Base-by-base conservation (phyloP, 2,113 vertebrate genomes). In the Odontophorus gujanensis region DNA sequence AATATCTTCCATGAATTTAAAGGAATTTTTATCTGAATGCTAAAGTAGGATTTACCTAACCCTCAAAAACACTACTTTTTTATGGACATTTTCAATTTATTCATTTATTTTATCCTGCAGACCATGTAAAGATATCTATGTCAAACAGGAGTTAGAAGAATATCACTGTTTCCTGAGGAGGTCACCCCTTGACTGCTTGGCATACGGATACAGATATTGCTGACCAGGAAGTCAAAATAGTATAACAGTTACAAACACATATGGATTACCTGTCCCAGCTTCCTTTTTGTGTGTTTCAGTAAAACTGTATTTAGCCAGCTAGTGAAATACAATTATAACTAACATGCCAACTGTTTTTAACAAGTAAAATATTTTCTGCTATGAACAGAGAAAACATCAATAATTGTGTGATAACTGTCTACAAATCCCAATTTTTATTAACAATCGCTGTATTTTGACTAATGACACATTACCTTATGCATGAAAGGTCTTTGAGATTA, bases 101-200 rank as follows among this genome's bases (percentile, higher is more conserved):
- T 63, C 40, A 40, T 63, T 58, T 18, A 45, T 7, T 45, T 69
- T 78, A 47, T 58, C 17, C 22, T 45, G 55, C 30, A 11, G 78
- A 28, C 32, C 61, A 48, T 53, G 20, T 67, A 62, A 90, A 26
- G 40, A 43, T 9, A 6, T 51, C 30, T 67, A 18, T 55, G 34
- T 73, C 34, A 59, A 82, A 67, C 21, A 47, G 30, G 28, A 92
- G 67, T 67, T 63, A 79, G 89, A 76, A 69, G 86, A 83, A 69
- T 76, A 93, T 38, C 82, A 25, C 34, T 65, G 53, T 69, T 86
- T 93, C 91, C 91, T 95, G 93, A 95, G 95, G 87, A 81, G 81
- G 87, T 91, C 90, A 94, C 74, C 87, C 85, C 85, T 89, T 89
- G 47, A 92, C 81, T 84, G 62, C 47, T 59, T 85, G 74, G 92